phyloP scores from a whole-genome alignment of 2,888 invertebrate species.

The Nomada fucata region DNA sequence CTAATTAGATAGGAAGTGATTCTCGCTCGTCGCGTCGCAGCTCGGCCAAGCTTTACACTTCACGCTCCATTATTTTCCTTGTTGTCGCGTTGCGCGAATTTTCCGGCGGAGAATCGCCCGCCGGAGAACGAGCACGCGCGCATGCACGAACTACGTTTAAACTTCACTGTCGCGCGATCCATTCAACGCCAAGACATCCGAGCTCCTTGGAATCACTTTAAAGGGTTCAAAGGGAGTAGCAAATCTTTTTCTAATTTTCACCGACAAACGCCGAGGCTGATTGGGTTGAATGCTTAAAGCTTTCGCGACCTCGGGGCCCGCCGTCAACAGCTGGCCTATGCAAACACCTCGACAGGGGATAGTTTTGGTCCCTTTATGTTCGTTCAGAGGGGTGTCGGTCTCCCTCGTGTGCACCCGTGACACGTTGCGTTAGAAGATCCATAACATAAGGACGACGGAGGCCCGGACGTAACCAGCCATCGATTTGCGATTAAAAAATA shows the following conservation, averaged over 20 bases:
- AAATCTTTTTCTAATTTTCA: constrained; percentile 46
- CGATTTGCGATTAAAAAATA: constrained; percentile 52
- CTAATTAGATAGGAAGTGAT: constrained; percentile 72
- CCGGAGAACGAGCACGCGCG: not conserved
- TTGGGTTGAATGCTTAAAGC: constrained; percentile 63
- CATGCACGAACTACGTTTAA: constrained; percentile 3
- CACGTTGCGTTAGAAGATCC: constrained; percentile 55
- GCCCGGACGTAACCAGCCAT: constrained; percentile 51
- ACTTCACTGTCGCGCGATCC: not conserved
- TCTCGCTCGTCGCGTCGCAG: constrained; percentile 43
- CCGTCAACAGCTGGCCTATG: constrained; percentile 75
- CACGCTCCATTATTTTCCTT: constrained; percentile 39
- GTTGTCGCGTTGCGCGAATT: not conserved
- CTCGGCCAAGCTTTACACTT: constrained; percentile 36
- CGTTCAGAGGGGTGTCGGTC: constrained; percentile 44
- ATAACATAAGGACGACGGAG: constrained; percentile 24
- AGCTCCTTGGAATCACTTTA: not conserved
- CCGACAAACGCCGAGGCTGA: constrained; percentile 37
- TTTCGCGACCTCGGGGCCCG: constrained; percentile 66
- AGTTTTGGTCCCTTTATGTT: constrained; percentile 67
- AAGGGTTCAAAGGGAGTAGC: not conserved
- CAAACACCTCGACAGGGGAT: constrained; percentile 71
- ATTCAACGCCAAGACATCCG: not conserved
- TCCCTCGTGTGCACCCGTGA: constrained; percentile 40
- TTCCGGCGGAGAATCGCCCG: not conserved